Evolutionary conservation across 2,888 invertebrate species (phyloP), one percentile per base, ranked within the genome.

Genomic region (Phlogophora meticulosa): DNA sequence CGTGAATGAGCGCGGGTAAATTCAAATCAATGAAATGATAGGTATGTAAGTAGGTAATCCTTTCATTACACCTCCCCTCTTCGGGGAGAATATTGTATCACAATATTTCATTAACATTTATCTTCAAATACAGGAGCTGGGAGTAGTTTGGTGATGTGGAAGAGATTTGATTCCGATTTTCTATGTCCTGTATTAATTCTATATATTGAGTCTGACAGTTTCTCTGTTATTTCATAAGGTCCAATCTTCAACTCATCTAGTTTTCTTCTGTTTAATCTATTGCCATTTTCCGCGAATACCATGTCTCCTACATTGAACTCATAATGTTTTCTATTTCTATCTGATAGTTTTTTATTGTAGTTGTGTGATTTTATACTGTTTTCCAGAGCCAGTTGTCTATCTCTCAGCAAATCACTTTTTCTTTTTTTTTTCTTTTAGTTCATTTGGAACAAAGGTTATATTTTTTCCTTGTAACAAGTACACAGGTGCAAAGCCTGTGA

Each of bases 241-340:
- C n/a, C n/a, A n/a, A n/a, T 83, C 81, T 56, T 73, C 32, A 86
- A 36, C 71, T 85, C 82, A 53, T 86, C 84, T 1, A 85, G 24
- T 70, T 85, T 83, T 48, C 64, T 83, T 57, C 83, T 80, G 28
- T 85, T 87, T 46, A 86, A 48, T 61, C 65, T 72, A 45, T 87
- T 79, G 40, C 85, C 85, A 67, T 87, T 85, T 55, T 86, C 86
- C 0, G 86, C 81, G 76, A 48, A 81, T 32, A 85, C 76, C 0
- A 5, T 58, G 38, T 85, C 84, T 46, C 80, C 80, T 59, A 70
- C 69, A 15, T 82, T 75, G 2, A 81, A 76, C 9, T 81, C 59
- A 28, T 13, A 24, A 1, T 76, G 0, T 78, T 48, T 76, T 64
- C 79, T 42, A 46, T 64, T 73, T 68, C 67, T 76, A 34, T 85